phyloP scores from a whole-genome alignment of 92 coral and sea anemone species.

The Phymanthus crucifer region DNA sequence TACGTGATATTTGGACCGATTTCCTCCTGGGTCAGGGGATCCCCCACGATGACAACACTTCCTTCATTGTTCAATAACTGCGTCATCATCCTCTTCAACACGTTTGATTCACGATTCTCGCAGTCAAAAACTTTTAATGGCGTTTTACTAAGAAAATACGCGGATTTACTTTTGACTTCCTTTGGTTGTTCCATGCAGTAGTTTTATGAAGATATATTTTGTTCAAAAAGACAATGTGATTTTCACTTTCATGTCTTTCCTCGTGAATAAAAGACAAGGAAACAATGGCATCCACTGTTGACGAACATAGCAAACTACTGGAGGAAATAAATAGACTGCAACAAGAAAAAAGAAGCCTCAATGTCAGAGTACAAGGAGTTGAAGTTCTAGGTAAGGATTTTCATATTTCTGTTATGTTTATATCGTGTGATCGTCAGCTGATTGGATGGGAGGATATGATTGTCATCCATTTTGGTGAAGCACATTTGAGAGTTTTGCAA shows the following conservation, averaged over 20 bases:
- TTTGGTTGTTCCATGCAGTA: too few relatives aligned
- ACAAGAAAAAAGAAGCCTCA: constrained; percentile 64
- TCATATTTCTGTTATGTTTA: not conserved
- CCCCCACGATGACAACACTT: not conserved
- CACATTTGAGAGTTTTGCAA: too few relatives aligned
- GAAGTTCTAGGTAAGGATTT: constrained; percentile 62
- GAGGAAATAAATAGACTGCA: constrained; percentile 53
- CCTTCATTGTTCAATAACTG: not conserved
- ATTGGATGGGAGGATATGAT: too few relatives aligned
- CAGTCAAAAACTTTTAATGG: not conserved
- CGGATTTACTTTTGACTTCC: too few relatives aligned
- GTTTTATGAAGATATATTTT: not conserved
- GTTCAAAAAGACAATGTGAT: not conserved
- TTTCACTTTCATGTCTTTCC: not conserved
- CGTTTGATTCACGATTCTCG: not conserved
- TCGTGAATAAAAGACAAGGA: too few relatives aligned
- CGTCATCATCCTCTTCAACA: not conserved
- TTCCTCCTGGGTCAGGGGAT: not conserved
- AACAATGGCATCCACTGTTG: not conserved
- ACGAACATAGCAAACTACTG: not conserved
- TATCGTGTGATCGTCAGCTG: too few relatives aligned
- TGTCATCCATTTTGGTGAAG: too few relatives aligned
- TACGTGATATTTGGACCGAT: too few relatives aligned
- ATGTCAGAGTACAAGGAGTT: constrained; percentile 64
- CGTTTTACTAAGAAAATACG: not conserved